These are phyloP conservation scores for Heterodera carotae DNA, from an alignment of 1,140 invertebrate species.

Conservation along the genomic window DNA sequence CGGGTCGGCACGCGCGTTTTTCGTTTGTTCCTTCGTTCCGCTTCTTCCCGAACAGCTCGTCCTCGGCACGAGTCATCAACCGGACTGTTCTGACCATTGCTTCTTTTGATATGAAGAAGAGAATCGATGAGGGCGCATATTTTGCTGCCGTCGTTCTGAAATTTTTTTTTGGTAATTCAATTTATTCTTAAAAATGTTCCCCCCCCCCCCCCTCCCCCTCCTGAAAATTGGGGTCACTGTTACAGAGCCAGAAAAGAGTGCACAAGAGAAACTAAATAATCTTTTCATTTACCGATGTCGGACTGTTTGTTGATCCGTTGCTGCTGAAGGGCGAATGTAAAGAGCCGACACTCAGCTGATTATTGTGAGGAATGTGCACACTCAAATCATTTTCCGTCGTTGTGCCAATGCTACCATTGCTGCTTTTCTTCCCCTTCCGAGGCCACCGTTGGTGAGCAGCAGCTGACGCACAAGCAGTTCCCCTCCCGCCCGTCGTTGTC, in stretches of 20 bases:
- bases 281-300: background rate
- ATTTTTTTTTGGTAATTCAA: too few relatives aligned
- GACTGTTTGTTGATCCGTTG: background rate
- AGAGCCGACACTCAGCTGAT: background rate
- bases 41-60: background rate
- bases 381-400: background rate
- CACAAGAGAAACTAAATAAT: too few relatives aligned
- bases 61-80: background rate
- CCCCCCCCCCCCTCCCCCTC: too few relatives aligned
- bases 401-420: background rate
- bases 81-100: background rate
- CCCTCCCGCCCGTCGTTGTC: background rate
- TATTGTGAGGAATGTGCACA: background rate
- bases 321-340: background rate
- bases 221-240: too few relatives aligned
- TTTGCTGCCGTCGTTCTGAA: conserved; percentile 13
- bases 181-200: background rate
- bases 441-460: background rate
- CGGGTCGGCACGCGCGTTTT: conserved; percentile 15
- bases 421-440: background rate
- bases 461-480: background rate
- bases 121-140: conserved; percentile 1
- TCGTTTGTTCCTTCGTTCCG: conserved; percentile 25
- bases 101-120: background rate
- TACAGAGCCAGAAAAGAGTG: too few relatives aligned